Evolutionary conservation across 1,140 invertebrate genomes (phyloP).

Genomic region (Oedothorax gibbosus): DNA sequence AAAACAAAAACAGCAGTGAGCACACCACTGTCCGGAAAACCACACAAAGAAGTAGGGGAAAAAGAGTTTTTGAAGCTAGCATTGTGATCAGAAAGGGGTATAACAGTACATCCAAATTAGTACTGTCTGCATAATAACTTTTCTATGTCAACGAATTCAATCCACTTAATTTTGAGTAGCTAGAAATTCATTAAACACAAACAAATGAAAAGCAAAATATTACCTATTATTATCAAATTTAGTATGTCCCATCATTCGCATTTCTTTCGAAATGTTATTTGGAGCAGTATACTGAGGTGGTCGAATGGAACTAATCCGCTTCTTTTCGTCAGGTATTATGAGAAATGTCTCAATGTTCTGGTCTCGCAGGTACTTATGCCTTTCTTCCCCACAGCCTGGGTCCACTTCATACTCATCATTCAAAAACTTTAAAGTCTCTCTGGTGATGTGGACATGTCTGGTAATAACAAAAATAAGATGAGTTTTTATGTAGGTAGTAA

Average conservation of each 20-base stretch:
- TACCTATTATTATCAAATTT: conserved; percentile 65
- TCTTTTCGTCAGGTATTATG: conserved; percentile 74
- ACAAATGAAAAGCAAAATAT: neutral
- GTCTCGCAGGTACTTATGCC: conserved; percentile 89
- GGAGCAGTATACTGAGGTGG: conserved; percentile 63
- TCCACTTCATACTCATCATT: conserved; percentile 91
- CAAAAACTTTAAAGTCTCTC: conserved; percentile 86
- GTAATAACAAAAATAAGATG: conserved; percentile 52
- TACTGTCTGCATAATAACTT: too few species aligned
- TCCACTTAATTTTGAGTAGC: neutral
- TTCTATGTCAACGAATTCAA: too few species aligned
- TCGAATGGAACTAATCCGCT: conserved; percentile 62
- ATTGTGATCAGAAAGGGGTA: too few species aligned
- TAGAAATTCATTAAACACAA: neutral
- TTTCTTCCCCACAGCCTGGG: conserved; percentile 82
- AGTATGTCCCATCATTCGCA: conserved; percentile 84
- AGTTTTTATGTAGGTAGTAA: too few species aligned
- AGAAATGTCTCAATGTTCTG: conserved; percentile 94
- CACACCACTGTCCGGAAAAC: too few species aligned
- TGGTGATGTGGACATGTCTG: conserved; percentile 94
- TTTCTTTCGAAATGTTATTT: conserved; percentile 86
- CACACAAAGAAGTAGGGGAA: too few species aligned
- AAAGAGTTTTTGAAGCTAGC: too few species aligned
- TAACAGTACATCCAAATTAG: too few species aligned
- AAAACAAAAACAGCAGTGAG: too few species aligned